Evolutionary conservation across 2,888 invertebrate species (phyloP).

Genomic region (Lypha dubia): DNA sequence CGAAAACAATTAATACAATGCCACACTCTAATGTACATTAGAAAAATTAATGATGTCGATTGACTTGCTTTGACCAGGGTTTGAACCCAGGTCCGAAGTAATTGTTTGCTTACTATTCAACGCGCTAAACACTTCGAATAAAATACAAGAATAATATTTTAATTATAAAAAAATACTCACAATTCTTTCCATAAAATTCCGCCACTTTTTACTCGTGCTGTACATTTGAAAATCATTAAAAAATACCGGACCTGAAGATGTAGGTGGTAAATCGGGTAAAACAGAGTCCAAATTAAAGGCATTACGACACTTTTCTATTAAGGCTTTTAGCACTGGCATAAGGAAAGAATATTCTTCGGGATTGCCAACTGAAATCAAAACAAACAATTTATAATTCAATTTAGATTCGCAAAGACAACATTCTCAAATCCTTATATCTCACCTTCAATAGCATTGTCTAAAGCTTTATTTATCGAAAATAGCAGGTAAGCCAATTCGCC

Average conservation of each 20-base stretch:
- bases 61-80: too few species aligned
- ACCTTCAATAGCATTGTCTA: conserved; percentile 84
- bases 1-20: too few species aligned
- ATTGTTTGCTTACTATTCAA: too few species aligned
- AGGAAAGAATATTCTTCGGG: conserved; percentile 86
- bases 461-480: conserved; percentile 83
- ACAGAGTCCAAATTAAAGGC: conserved; percentile 82
- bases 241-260: conserved; percentile 85
- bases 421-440: conserved; percentile 43
- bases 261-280: conserved; percentile 84
- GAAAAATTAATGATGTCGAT: too few species aligned
- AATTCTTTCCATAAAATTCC: conserved; percentile 84
- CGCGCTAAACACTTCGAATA: too few species aligned
- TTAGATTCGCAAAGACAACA: background rate
- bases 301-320: conserved; percentile 84
- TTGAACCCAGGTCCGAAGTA: too few species aligned
- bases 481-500: conserved; percentile 85
- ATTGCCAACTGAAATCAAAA: conserved; percentile 81
- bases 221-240: conserved; percentile 86
- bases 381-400: background rate
- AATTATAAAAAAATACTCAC: too few species aligned
- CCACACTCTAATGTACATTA: too few species aligned
- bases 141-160: too few species aligned
- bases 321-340: conserved; percentile 86
- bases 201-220: conserved; percentile 85